Base-by-base conservation (phyloP, 2,888 invertebrate genomes). In the Harmothoe impar region DNA sequence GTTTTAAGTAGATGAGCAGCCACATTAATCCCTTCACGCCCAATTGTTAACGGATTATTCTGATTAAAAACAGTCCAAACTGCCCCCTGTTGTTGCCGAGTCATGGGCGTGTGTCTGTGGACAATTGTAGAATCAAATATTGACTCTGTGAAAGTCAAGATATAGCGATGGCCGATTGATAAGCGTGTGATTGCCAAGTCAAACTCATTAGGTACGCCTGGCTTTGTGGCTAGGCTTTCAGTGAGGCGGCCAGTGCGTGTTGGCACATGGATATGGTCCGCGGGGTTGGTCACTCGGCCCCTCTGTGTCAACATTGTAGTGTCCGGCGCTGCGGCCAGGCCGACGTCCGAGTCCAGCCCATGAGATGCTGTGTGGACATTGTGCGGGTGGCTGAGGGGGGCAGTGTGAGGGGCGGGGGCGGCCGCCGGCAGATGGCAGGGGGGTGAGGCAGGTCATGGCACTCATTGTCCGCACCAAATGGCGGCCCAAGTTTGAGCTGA, bases 121-220 rank as follows among this genome's bases (percentile, higher is more conserved):
- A 81, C 81, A 81, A 81, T 81, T 35, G 43, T 33, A 33, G 0
- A 35, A n/a, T 43, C 81, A 81, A 86, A 86, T 86, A 86, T 86
- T 86, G 86, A 86, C 86, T 52, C 86, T 52, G 54, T 25, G 86
- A 86, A 54, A 86, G 86, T 86, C 52, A 86, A 86, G 86, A 52
- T 86, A 56, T 54, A 81, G 81, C 43, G 81, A 33, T 43, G 81
- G 81, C 81, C 35, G 43, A 20, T 81, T 81, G 81, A 81, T 81
- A 81, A 81, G 81, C 81, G 81, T 81, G 81, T 81, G 81, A 81
- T 81, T 33, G 43, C 81, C 81, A 43, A 81, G 81, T 81, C 81
- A 81, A 81, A 81, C 81, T 81, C 81, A 81, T 81, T 81, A 81
- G 43, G 81, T 12, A 20, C 35, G 33, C 23, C 33, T 20, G 81